These are phyloP conservation scores for Exephanes ischioxanthus DNA, from an alignment of 2,888 invertebrate genomes.

Conservation along the genomic window DNA sequence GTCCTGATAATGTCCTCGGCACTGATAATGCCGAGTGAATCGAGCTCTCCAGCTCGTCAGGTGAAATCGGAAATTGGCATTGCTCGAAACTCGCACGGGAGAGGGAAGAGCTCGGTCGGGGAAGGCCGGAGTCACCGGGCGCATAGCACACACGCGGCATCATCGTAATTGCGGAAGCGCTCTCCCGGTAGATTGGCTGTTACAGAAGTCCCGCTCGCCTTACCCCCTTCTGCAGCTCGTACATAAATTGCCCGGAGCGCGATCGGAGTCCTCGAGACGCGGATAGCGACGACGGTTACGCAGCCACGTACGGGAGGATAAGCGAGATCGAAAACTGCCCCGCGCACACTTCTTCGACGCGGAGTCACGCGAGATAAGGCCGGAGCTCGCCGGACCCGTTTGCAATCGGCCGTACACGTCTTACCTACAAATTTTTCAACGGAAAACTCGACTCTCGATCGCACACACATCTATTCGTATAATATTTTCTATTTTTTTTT, in stretches of 20 bases:
- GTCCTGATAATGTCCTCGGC: too few species aligned
- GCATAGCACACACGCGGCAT: neutral
- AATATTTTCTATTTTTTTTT: neutral
- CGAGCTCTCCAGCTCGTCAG: slow-evolving; percentile 20
- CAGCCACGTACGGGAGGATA: neutral
- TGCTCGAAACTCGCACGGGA: slow-evolving; percentile 20
- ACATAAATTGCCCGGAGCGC: slow-evolving; percentile 4
- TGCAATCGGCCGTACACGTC: neutral
- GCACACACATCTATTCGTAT: too few species aligned
- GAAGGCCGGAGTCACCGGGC: neutral
- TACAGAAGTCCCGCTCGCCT: slow-evolving; percentile 12
- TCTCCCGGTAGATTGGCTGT: slow-evolving; percentile 22
- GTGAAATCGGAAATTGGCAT: slow-evolving; percentile 54
- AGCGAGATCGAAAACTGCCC: neutral
- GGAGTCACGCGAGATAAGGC: neutral
- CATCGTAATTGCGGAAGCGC: slow-evolving; percentile 50
- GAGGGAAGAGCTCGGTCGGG: neutral
- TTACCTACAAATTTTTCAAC: neutral
- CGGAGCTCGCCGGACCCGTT: slow-evolving; percentile 17
- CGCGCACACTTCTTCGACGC: neutral
- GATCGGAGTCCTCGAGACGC: slow-evolving; percentile 1
- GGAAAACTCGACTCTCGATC: neutral
- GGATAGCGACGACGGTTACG: slow-evolving; percentile 5
- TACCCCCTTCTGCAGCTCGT: neutral
- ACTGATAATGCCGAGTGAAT: neutral